phyloP scores from a whole-genome alignment of 2,797 vertebrate genomes.

The Aeoliscus strigatus region DNA sequence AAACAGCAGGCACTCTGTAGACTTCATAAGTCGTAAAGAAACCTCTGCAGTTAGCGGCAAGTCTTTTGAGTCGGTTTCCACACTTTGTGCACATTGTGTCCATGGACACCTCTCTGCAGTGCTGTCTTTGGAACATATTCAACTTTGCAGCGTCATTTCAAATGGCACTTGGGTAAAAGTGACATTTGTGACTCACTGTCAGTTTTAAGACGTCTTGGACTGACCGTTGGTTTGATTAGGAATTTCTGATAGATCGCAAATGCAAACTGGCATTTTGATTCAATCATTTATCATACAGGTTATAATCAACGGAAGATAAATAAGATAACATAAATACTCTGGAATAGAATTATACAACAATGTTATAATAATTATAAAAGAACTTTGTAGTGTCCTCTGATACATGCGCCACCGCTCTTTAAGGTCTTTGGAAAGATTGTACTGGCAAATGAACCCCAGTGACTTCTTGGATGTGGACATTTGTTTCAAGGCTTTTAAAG shows the following conservation, averaged over 20 bases:
- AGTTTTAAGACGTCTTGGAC: conserved; percentile 16
- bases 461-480: conserved; percentile 27
- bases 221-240: conserved; percentile 11
- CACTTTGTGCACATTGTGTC: conserved; percentile 17
- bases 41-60: neutral
- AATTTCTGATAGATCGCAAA: conserved; percentile 23
- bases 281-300: conserved; percentile 41
- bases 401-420: conserved; percentile 15
- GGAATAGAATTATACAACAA: conserved; percentile 52
- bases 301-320: conserved; percentile 65
- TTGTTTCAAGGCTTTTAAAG: conserved; percentile 27
- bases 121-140: conserved; percentile 74
- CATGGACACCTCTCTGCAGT: conserved; percentile 15
- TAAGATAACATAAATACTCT: conserved; percentile 74
- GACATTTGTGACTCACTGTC: conserved; percentile 20
- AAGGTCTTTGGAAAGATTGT: conserved; percentile 70
- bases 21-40: neutral
- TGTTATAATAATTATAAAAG: conserved; percentile 39
- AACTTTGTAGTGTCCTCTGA: conserved; percentile 25
- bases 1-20: neutral
- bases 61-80: conserved; percentile 8
- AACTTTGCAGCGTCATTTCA: conserved; percentile 41
- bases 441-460: conserved; percentile 6
- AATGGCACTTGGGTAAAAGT: conserved; percentile 59
- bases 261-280: conserved; percentile 38